phyloP scores from a whole-genome alignment of 2,797 vertebrate genomes.

The Epinephelus malabaricus region DNA sequence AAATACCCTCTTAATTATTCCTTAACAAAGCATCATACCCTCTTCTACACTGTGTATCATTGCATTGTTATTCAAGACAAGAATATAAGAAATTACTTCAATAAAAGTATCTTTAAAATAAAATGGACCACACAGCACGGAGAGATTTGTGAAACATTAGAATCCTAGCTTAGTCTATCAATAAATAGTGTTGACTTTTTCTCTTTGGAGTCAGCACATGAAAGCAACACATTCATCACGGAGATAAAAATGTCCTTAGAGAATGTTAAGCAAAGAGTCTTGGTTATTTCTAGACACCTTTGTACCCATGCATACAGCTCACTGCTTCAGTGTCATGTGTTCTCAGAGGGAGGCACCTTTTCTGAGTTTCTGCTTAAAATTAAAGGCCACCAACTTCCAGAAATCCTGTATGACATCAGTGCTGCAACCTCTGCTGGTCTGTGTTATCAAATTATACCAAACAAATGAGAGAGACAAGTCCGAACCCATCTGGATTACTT shows the following conservation, averaged over 20 bases:
- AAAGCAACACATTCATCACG: constrained; percentile 27
- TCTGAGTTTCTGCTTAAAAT: not conserved
- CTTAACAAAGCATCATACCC: constrained; percentile 1
- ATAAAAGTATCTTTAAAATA: constrained; percentile 6
- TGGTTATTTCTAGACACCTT: constrained; percentile 12
- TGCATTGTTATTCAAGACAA: not conserved
- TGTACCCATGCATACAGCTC: constrained; percentile 7
- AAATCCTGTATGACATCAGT: not conserved
- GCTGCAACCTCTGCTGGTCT: not conserved
- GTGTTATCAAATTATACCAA: not conserved
- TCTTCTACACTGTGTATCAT: not conserved
- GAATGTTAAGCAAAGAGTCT: constrained; percentile 7
- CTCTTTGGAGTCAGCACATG: constrained; percentile 15
- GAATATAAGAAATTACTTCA: constrained; percentile 1
- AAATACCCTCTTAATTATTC: constrained; percentile 23
- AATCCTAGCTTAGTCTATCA: constrained; percentile 18
- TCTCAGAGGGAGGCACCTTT: constrained; percentile 1
- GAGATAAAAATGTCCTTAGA: not conserved
- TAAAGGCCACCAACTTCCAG: not conserved
- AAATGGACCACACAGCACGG: constrained; percentile 25
- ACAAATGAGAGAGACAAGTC: not conserved
- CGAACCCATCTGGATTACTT: not conserved
- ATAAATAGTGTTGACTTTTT: constrained; percentile 45
- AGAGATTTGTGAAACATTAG: constrained; percentile 25
- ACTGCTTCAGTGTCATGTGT: constrained; percentile 16